Conservation (phyloP, 2,797 vertebrate species). For the Spea hammondii region DNA sequence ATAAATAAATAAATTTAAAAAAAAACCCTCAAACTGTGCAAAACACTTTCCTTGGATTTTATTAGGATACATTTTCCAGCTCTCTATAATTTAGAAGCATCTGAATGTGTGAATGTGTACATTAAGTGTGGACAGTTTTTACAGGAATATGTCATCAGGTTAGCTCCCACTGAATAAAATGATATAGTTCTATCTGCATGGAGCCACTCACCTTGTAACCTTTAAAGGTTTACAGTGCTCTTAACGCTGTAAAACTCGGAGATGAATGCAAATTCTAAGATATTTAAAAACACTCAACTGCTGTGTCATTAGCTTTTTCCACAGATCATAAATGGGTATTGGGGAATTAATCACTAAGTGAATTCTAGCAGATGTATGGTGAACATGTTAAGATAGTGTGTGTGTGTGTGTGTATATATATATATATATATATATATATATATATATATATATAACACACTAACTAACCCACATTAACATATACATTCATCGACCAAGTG, state of each 20-base stretch:
- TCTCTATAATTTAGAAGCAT: constrained; percentile 49
- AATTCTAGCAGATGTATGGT: background rate
- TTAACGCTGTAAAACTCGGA: constrained; percentile 32
- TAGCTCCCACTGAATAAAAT: constrained; percentile 43
- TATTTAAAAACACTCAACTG: constrained; percentile 18
- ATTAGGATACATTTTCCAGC: constrained; percentile 27
- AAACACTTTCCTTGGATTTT: constrained; percentile 30
- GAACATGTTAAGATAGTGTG: too few species aligned
- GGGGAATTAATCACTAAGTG: background rate
- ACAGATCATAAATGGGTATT: background rate
- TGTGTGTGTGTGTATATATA: too few species aligned
- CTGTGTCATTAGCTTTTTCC: constrained; percentile 10
- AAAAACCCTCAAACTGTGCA: constrained; percentile 29
- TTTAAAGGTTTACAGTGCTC: constrained; percentile 46
- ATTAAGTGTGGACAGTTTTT: constrained; percentile 45
- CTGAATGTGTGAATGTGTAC: constrained; percentile 50
- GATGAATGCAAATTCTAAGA: constrained; percentile 20
- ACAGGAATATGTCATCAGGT: constrained; percentile 45
- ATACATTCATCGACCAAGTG: too few species aligned
- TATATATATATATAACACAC: too few species aligned
- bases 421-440: too few species aligned
- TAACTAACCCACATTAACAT: too few species aligned
- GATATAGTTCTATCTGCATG: constrained; percentile 40
- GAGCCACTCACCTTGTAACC: constrained; percentile 35
- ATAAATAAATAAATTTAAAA: background rate